These are phyloP conservation scores for Philereme vetulata DNA, from an alignment of 2,888 invertebrate genomes.

Conservation along the genomic window DNA sequence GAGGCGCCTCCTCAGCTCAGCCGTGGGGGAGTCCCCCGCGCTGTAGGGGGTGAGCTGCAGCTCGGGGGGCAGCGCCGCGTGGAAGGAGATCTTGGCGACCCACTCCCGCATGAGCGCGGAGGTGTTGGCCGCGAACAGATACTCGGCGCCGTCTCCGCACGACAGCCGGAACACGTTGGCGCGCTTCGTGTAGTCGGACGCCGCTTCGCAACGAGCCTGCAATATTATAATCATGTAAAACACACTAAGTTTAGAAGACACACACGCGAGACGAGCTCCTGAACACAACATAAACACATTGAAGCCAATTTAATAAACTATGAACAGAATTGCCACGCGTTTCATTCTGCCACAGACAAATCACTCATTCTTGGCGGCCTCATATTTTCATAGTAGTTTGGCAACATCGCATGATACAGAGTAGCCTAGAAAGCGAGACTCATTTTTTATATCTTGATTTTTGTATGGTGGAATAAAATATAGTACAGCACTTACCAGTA, in stretches of 20 bases:
- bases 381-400: too few relatives aligned
- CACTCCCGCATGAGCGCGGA: slow-evolving; percentile 92
- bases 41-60: slow-evolving; percentile 93
- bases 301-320: too few relatives aligned
- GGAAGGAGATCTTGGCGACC: slow-evolving; percentile 96
- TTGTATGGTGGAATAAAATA: background rate
- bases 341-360: too few relatives aligned
- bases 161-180: slow-evolving; percentile 95
- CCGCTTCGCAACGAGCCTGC: slow-evolving; percentile 91
- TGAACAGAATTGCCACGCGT: too few relatives aligned
- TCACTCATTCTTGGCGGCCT: too few relatives aligned
- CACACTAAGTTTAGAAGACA: too few relatives aligned
- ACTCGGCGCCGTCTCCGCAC: slow-evolving; percentile 96
- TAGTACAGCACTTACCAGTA: background rate
- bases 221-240: too few relatives aligned
- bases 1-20: slow-evolving; percentile 65
- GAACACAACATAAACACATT: too few relatives aligned
- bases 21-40: slow-evolving; percentile 77
- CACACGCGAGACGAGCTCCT: too few relatives aligned
- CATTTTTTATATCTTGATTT: background rate
- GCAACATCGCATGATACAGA: slow-evolving; percentile 38
- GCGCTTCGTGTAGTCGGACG: slow-evolving; percentile 97
- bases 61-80: slow-evolving; percentile 95
- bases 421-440: too few relatives aligned
- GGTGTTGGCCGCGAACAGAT: slow-evolving; percentile 91